phyloP scores from a whole-genome alignment of 1,140 invertebrate genomes.

The Aphaenogaster ashmeadi region DNA sequence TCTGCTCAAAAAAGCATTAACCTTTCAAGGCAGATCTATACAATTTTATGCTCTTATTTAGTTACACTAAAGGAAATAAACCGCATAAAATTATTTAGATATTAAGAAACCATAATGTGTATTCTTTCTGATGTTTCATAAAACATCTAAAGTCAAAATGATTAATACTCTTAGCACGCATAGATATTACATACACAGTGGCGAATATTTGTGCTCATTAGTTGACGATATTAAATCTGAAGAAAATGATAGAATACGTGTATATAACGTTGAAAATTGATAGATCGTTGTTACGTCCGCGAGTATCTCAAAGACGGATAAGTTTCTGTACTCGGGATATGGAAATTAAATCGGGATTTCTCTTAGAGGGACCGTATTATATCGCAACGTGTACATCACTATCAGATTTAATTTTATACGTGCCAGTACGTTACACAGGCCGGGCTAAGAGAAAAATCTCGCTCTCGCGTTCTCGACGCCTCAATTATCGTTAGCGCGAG shows the following conservation, averaged over 20 bases:
- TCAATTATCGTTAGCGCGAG: conserved; percentile 63
- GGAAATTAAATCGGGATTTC: conserved; percentile 57
- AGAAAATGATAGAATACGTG: conserved; percentile 35
- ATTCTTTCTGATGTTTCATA: not conserved
- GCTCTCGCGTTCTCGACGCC: conserved; percentile 55
- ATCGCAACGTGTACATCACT: conserved; percentile 44
- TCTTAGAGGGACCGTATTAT: conserved; percentile 43
- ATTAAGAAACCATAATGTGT: not conserved
- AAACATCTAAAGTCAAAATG: conserved; percentile 14
- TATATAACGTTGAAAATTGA: conserved; percentile 48
- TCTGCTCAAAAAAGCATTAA: conserved; percentile 76
- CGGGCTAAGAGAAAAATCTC: conserved; percentile 58
- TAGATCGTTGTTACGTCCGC: conserved; percentile 41
- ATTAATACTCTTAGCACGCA: conserved; percentile 1
- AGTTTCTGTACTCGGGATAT: conserved; percentile 30
- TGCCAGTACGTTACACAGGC: conserved; percentile 47
- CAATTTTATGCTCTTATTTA: no score
- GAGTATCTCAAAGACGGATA: conserved; percentile 42
- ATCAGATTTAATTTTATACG: conserved; percentile 64
- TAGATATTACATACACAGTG: not conserved
- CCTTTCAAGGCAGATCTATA: not conserved
- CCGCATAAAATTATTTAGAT: not conserved
- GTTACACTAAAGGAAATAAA: not conserved
- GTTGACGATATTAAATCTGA: conserved; percentile 37
- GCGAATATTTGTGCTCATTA: conserved; percentile 19